Evolutionary conservation across 1,140 invertebrate species (phyloP), one percentile per base, ranked within the genome.

Genomic region (Vanessa atalanta): DNA sequence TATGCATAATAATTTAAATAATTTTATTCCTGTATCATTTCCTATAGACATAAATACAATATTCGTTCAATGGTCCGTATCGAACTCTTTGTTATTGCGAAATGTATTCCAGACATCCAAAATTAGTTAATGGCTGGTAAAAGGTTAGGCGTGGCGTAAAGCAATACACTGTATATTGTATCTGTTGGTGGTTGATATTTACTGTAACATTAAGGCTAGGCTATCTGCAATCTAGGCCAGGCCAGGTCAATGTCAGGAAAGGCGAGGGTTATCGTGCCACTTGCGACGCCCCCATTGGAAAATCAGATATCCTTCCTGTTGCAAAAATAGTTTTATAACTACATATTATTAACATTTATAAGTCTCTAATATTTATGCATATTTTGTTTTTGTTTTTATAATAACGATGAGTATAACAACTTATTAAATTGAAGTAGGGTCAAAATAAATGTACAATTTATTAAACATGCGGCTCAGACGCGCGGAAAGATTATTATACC

Each of bases 61-160:
- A 9, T 43, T 43, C 37, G 37, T 43, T 43, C 37, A 43, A 43
- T 43, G 37, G 1, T 43, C 7, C 50, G 15, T 53, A 55, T 57
- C 13, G 31, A 55, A 26, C 11, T 71, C 47, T 70, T 50, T n/a
- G n/a, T 53, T 57, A 57, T 23, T 23, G 53, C 20, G 71, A 61
- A 73, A 67, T 61, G 61, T 51, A 71, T 61, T 43, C 65, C 31
- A 63, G 37, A 63, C 12, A 53, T 43, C 51, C 65, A 65, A 71
- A 73, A 67, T 70, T 73, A 67, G 69, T 70, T 79, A 78, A 83
- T 82, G 80, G 84, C 69, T 80, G 78, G 70, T 80, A 83, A 83
- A 85, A 82, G 81, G 71, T 66, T 77, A 81, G 86, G 87, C 73
- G 85, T 79, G 85, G 78, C 79, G 69, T 77, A 47, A 61, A 68